Evolutionary conservation across 1,140 invertebrate genomes (phyloP), one percentile per base, ranked within the genome.

Genomic region (Pygmarrhopalites habei): DNA sequence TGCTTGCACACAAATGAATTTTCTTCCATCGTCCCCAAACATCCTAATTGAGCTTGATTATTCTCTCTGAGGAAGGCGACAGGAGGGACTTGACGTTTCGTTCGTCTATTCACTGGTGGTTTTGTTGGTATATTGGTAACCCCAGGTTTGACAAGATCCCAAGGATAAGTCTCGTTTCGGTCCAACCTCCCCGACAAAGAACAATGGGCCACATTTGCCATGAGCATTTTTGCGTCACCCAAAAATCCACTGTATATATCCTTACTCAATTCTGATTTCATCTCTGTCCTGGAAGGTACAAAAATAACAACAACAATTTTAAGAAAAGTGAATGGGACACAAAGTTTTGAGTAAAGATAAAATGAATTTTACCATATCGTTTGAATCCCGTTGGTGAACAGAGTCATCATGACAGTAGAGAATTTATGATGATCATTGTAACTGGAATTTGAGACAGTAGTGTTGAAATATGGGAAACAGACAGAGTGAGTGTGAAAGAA

Each of bases 381-480:
- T 52, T 65, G 62, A 15, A 68, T 68, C 15, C 55, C 59, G 39
- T 68, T 68, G 15, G 62, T 65, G 39, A 68, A 68, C 23, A 65
- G 32, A 0, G 62, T 51, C 23, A 62, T 52, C n/a, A 68, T 29
- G 12, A 53, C 23, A 19, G 60, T 58, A 4, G 62, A 62, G 55
- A 57, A 65, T 1, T 35, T 61, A 35, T 68, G 66, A 44, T 68
- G 66, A 44, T 68, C 66, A 57, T 68, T 68, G 57, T 51, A 68
- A 23, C 14, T 29, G 23, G 60, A 68, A n/a, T 65, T 52, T n/a
- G n/a, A n/a, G n/a, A n/a, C n/a, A n/a, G n/a, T n/a, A n/a, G n/a
- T n/a, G 14, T 26, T 30, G 23, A 68, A 68, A n/a, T 59, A 47
- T 21, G n/a, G 17, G 53, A 53, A 68, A 49, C 66, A 68, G 30